These are phyloP conservation scores for Dione juno DNA, from an alignment of 2,888 invertebrate genomes.

Conservation along the genomic window DNA sequence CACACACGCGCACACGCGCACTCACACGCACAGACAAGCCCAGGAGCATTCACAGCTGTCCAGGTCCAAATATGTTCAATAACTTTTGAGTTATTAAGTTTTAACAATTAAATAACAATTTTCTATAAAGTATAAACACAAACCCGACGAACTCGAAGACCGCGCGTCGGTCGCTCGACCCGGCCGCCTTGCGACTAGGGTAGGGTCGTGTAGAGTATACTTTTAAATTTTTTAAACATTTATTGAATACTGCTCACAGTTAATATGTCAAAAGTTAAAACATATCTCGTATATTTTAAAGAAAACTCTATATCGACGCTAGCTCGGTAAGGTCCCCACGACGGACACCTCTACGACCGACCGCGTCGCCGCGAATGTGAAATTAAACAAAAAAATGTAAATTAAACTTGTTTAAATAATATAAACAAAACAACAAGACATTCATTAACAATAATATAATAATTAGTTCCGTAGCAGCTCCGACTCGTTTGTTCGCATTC, in stretches of 20 bases:
- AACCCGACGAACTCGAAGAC: not conserved
- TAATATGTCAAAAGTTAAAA: not conserved
- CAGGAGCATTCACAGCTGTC: not conserved
- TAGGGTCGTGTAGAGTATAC: no score
- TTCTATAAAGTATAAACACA: slow-evolving; percentile 7
- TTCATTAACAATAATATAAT: slow-evolving; percentile 11
- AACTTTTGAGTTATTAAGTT: slow-evolving; percentile 16
- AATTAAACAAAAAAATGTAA: slow-evolving; percentile 21
- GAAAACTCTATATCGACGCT: not conserved
- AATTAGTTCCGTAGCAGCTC: slow-evolving; percentile 4
- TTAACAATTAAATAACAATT: slow-evolving; percentile 25
- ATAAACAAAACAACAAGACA: slow-evolving; percentile 25
- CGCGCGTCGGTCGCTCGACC: not conserved
- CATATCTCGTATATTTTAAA: not conserved
- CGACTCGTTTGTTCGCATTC: not conserved
- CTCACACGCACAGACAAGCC: slow-evolving; percentile 19
- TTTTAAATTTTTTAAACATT: no score
- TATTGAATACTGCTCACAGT: not conserved
- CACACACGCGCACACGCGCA: slow-evolving; percentile 17
- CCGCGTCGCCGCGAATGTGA: slow-evolving; percentile 7
- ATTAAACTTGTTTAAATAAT: slow-evolving; percentile 26
- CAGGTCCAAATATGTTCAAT: slow-evolving; percentile 13
- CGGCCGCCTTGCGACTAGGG: no score
- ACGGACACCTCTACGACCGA: not conserved
- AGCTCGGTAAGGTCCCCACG: not conserved